A percentile compares a stretch with the other conserved stretches of the same genome.
phyloP scores from a whole-genome alignment of 2,888 invertebrate species.

The Hydroisotoma schaefferi region DNA sequence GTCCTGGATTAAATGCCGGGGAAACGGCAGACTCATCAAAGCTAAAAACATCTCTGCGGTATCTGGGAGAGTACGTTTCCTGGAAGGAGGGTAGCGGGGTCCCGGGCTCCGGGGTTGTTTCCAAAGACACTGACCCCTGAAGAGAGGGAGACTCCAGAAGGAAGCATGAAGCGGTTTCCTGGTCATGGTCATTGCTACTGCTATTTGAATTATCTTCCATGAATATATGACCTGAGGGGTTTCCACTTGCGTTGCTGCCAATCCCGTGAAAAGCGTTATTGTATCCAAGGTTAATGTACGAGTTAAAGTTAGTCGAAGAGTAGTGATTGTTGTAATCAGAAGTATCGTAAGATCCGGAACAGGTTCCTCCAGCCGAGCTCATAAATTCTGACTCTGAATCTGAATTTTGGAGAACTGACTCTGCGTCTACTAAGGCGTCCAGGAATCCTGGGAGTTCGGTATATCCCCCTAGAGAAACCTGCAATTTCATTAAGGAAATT shows the following conservation, averaged over 20 bases:
- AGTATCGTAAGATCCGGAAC: slow-evolving; percentile 69
- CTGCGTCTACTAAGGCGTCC: slow-evolving; percentile 48
- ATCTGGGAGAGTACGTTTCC: slow-evolving; percentile 78
- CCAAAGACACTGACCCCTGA: slow-evolving; percentile 43
- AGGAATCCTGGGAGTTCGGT: slow-evolving; percentile 48
- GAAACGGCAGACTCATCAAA: slow-evolving; percentile 48
- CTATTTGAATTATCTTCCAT: slow-evolving; percentile 48
- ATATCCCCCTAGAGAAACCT: slow-evolving; percentile 45
- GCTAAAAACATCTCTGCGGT: slow-evolving; percentile 52
- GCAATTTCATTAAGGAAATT: background rate
- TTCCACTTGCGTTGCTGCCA: slow-evolving; percentile 16
- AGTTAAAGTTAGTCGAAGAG: slow-evolving; percentile 13
- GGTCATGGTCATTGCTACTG: slow-evolving; percentile 43
- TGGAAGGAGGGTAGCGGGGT: slow-evolving; percentile 55
- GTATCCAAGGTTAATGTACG: slow-evolving; percentile 16
- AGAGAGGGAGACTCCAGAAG: slow-evolving; percentile 45
- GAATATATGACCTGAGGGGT: slow-evolving; percentile 41
- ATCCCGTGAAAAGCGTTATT: slow-evolving; percentile 3
- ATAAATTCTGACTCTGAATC: slow-evolving; percentile 47
- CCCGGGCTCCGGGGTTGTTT: slow-evolving; percentile 37
- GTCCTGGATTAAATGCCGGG: slow-evolving; percentile 26
- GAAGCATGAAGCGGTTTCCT: slow-evolving; percentile 38
- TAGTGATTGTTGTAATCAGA: slow-evolving; percentile 48
- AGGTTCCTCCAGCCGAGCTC: slow-evolving; percentile 50
- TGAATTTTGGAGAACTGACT: slow-evolving; percentile 46